phyloP scores from a whole-genome alignment of 2,888 invertebrate genomes.

The Hydropsyche betteni region DNA sequence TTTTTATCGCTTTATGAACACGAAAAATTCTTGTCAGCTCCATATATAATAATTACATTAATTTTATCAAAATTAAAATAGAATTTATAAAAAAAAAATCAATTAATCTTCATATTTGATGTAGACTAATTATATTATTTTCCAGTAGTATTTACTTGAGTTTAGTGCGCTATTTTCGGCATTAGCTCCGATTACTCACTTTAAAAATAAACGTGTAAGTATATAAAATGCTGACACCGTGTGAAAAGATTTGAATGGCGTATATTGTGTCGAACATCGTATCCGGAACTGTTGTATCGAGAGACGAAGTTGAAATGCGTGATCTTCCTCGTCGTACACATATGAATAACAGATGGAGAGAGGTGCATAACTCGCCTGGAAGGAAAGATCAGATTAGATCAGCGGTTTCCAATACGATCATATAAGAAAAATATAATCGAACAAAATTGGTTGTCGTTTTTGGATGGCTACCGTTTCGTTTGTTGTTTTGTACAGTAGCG shows the following conservation, averaged over 20 bases:
- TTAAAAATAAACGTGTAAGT: neutral
- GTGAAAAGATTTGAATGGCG: conserved; percentile 27
- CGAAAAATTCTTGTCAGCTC: too few species aligned
- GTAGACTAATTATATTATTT: too few species aligned
- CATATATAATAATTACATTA: too few species aligned
- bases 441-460: neutral
- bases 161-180: too few species aligned
- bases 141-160: too few species aligned
- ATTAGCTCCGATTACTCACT: too few species aligned
- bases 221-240: conserved; percentile 25
- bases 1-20: too few species aligned
- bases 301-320: conserved; percentile 24
- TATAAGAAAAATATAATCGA: neutral
- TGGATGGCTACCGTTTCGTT: too few species aligned
- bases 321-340: conserved; percentile 24
- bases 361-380: conserved; percentile 20
- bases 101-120: too few species aligned
- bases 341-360: conserved; percentile 30
- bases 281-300: conserved; percentile 22
- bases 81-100: too few species aligned
- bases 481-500: too few species aligned
- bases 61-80: too few species aligned
- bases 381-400: conserved; percentile 20
- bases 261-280: conserved; percentile 12
- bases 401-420: neutral